Evolutionary conservation across 2,888 invertebrate species (phyloP).

Genomic region (Melikaiella ostensackeni): DNA sequence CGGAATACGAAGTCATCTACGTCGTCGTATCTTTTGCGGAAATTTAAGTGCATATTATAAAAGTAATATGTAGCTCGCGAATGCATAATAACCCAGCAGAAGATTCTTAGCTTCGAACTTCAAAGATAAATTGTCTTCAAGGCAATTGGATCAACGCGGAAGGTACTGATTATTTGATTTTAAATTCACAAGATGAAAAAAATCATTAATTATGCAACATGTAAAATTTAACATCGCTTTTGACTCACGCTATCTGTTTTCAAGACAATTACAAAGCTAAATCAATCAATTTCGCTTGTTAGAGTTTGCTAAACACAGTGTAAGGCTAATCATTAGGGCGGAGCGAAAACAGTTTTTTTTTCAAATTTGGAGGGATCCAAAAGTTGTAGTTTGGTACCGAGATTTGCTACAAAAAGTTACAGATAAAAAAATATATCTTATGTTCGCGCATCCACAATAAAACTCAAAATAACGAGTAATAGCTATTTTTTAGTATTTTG

Average conservation of each 20-base stretch:
- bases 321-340: too few species aligned
- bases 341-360: too few species aligned
- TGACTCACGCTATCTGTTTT: too few species aligned
- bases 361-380: too few species aligned
- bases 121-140: conserved; percentile 1
- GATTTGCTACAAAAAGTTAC: too few species aligned
- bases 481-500: too few species aligned
- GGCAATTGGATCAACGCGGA: conserved; percentile 14
- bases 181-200: neutral
- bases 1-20: conserved; percentile 3
- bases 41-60: conserved; percentile 2
- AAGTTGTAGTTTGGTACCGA: too few species aligned
- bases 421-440: too few species aligned
- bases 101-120: conserved; percentile 9
- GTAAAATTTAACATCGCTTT: neutral
- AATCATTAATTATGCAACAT: neutral
- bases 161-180: neutral
- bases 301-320: neutral
- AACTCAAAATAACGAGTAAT: too few species aligned
- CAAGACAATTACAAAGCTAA: too few species aligned
- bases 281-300: neutral
- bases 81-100: conserved; percentile 31
- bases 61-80: conserved; percentile 11
- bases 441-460: too few species aligned
- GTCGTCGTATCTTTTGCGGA: neutral